These are phyloP conservation scores for Xiphophorus maculatus DNA, from an alignment of 2,113 vertebrate genomes.

Conservation along the genomic window DNA sequence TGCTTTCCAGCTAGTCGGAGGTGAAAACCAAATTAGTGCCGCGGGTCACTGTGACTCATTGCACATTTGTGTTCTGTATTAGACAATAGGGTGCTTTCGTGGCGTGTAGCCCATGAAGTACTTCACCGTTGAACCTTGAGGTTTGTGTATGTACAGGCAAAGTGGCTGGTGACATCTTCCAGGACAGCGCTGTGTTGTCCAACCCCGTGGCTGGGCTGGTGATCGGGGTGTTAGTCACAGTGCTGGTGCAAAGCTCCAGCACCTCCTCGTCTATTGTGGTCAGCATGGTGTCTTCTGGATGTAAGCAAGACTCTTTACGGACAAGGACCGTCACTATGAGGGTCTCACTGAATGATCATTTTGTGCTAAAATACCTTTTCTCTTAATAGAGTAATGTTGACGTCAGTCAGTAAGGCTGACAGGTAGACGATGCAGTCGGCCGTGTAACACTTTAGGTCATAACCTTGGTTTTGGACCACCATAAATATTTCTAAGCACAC, in stretches of 20 bases:
- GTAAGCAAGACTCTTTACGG: slow-evolving; percentile 78
- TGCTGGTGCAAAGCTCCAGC: slow-evolving; percentile 96
- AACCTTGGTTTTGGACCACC: too few relatives aligned
- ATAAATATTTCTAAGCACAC: too few relatives aligned
- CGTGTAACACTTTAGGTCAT: too few relatives aligned
- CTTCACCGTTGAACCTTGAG: slow-evolving; percentile 18
- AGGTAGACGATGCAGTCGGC: too few relatives aligned
- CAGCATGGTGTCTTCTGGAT: slow-evolving; percentile 96
- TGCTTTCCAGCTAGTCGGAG: slow-evolving; percentile 95
- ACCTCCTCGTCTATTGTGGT: slow-evolving; percentile 95
- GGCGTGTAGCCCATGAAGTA: background rate
- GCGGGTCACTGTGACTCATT: background rate
- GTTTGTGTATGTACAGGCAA: slow-evolving; percentile 81
- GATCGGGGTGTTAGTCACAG: slow-evolving; percentile 94
- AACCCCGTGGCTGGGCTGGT: slow-evolving; percentile 94
- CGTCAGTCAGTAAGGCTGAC: too few relatives aligned
- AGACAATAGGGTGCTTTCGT: slow-evolving; percentile 13
- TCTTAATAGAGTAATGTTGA: too few relatives aligned
- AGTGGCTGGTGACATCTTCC: slow-evolving; percentile 93
- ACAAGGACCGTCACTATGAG: too few relatives aligned
- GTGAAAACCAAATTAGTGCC: slow-evolving; percentile 69
- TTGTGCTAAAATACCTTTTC: background rate
- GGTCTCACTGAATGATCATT: background rate
- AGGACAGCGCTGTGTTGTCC: slow-evolving; percentile 87
- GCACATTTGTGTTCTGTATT: background rate